Evolutionary conservation across 1,140 invertebrate genomes (phyloP).

Genomic region (Lasaia peninsularis): DNA sequence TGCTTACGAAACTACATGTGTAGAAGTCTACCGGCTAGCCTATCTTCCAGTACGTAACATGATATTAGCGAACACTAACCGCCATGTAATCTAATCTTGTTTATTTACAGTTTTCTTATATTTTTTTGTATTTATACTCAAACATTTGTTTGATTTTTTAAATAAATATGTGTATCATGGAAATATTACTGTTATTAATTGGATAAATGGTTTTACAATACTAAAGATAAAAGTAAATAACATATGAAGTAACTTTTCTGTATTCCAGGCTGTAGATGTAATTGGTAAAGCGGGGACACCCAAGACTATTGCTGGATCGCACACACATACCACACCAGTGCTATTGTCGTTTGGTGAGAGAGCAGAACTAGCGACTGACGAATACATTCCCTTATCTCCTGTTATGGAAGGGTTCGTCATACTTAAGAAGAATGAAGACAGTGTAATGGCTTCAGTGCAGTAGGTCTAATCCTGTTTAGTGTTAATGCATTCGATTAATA

Average conservation of each 20-base stretch:
- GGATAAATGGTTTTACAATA: neutral
- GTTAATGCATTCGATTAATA: constrained; percentile 16
- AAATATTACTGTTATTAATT: too few species aligned
- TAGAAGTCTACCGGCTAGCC: too few species aligned
- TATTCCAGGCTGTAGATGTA: constrained; percentile 94
- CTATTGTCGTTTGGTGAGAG: constrained; percentile 97
- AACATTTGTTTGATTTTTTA: too few species aligned
- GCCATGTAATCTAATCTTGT: too few species aligned
- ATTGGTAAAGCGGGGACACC: constrained; percentile 99
- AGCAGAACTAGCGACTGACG: constrained; percentile 98
- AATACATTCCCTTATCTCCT: constrained; percentile 95
- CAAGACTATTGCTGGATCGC: constrained; percentile 99
- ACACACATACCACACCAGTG: constrained; percentile 99
- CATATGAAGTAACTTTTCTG: neutral
- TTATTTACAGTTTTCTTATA: too few species aligned
- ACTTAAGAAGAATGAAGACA: constrained; percentile 91
- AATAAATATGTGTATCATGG: too few species aligned
- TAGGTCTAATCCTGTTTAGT: constrained; percentile 25
- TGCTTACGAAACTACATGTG: too few species aligned
- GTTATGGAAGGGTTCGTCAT: constrained; percentile 99
- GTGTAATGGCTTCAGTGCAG: constrained; percentile 64
- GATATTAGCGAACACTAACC: too few species aligned
- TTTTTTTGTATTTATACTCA: too few species aligned
- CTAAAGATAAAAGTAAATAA: neutral
- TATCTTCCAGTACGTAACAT: too few species aligned